Base-by-base conservation (phyloP, 1,140 invertebrate genomes). In the Drosophila kepulauana region DNA sequence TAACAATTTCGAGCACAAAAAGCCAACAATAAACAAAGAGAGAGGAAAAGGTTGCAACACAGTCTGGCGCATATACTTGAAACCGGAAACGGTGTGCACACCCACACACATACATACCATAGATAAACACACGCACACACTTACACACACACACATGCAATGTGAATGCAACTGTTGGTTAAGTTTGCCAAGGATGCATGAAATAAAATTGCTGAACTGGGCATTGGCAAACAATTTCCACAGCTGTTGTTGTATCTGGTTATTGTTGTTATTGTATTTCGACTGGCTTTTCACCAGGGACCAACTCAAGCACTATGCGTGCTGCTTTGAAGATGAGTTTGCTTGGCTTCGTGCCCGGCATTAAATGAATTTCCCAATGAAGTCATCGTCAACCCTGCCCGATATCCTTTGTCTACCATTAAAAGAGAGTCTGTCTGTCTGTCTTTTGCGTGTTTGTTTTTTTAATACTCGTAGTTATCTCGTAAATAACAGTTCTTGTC, bases 331-430 rank as follows among this genome's bases (percentile, higher is more conserved):
- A 68, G 58, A 72, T 73, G 51, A 63, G 65, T 69, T 43, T 58
- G 56, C 20, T 62, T 78, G 68, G 68, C 68, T 78, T 72, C 75
- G 75, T 79, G 76, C 78, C 63, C 46, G 51, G 65, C 75, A 82
- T 71, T 74, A 61, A 82, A 82, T 80, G 58, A 70, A 78, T 82
- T 78, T 82, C 57, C 43, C 75, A 70, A 82, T 82, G 65, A 78
- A 82, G 79, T 75, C 79, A 78, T 70, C 43, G 48, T 51, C 72
- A 54, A 25, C 20, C 35, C 61, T 59, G 28, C 16, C 51, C 49
- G 48, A 75, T 72, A 75, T 82, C 69, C 75, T 82, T 45, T 70
- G 54, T 54, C 56, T 35, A 45, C 41, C 65, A 70, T 78, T 70
- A 75, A 74, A 64, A 63, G 64, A 51, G 16, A 61, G 46, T 63